phyloP scores from a whole-genome alignment of 2,888 invertebrate species.

The Belgica antarctica region DNA sequence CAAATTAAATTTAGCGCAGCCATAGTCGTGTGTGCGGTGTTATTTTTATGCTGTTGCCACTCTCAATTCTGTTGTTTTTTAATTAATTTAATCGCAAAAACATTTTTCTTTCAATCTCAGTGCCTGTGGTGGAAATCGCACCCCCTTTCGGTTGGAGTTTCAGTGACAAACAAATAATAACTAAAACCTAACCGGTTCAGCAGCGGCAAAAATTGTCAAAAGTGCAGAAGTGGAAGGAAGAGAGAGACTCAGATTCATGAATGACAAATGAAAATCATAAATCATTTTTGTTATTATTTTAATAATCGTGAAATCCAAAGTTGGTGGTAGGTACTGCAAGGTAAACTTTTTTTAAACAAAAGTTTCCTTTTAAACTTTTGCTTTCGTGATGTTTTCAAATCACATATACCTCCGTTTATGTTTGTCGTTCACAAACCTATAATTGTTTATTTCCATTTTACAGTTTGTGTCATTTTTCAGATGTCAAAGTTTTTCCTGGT shows the following conservation, averaged over 20 bases:
- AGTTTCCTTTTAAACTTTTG: constrained; percentile 21
- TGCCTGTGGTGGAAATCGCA: not conserved
- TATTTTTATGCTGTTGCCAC: constrained; percentile 14
- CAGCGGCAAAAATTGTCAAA: constrained; percentile 17
- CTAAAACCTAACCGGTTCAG: constrained; percentile 1
- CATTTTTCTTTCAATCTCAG: constrained; percentile 36
- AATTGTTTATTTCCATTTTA: constrained; percentile 31
- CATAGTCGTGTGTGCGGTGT: not conserved
- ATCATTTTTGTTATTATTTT: constrained; percentile 40
- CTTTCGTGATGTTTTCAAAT: constrained; percentile 2
- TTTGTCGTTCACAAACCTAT: constrained; percentile 15
- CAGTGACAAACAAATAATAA: constrained; percentile 20
- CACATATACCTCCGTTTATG: not conserved
- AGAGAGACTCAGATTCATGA: not conserved
- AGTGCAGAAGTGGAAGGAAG: not conserved
- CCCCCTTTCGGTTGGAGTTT: not conserved
- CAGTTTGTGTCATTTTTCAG: constrained; percentile 30
- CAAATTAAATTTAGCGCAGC: constrained; percentile 41
- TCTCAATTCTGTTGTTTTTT: constrained; percentile 42
- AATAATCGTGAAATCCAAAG: constrained; percentile 23
- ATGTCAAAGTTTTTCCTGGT: no score
- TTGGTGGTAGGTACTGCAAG: not conserved
- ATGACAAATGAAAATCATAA: constrained; percentile 41
- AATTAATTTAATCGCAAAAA: constrained; percentile 43
- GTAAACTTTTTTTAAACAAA: not conserved